Evolutionary conservation across 2,888 invertebrate genomes (phyloP), one percentile per base, ranked within the genome.

Genomic region (Icerya purchasi): DNA sequence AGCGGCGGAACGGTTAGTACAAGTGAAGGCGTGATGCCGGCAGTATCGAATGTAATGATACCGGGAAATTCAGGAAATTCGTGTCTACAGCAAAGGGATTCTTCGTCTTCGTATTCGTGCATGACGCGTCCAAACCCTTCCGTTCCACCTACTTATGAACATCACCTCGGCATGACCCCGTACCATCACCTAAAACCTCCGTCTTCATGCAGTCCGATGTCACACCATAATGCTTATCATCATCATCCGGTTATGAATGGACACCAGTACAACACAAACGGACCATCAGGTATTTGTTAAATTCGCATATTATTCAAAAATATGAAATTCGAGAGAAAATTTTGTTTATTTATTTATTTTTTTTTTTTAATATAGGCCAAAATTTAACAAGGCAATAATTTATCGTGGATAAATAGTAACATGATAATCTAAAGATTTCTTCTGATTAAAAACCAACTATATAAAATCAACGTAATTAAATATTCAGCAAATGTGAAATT

Each of bases 141-240:
- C 25, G 60, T 56, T 22, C 23, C 63, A 23, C 72, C 70, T 62
- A 68, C 73, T 62, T 77, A 77, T 66, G 77, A 77, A 65, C n/a
- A n/a, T n/a, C 74, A 74, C 22, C 68, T 76, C 59, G 63, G 64
- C 57, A 71, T 73, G 54, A 70, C 75, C 56, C 71, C 72, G 24
- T 63, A 62, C 59, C 60, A 65, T 24, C 63, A 65, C 19, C 64
- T 64, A 36, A 63, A 64, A 55, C 66, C 65, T 2, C 75, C 83
- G 58, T 79, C 80, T 68, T 79, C 71, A 70, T 83, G 72, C 77
- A 84, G 75, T 73, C 84, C 74, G 70, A 82, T 77, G 65, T 83
- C 80, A 70, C 80, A 79, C 50, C 79, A 80, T 73, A 74, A 53
- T n/a, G 52, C 53, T 1, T 57, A 60, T 53, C 60, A 60, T 52